Evolutionary conservation across 2,888 invertebrate genomes (phyloP).

Genomic region (Rutpela maculata): DNA sequence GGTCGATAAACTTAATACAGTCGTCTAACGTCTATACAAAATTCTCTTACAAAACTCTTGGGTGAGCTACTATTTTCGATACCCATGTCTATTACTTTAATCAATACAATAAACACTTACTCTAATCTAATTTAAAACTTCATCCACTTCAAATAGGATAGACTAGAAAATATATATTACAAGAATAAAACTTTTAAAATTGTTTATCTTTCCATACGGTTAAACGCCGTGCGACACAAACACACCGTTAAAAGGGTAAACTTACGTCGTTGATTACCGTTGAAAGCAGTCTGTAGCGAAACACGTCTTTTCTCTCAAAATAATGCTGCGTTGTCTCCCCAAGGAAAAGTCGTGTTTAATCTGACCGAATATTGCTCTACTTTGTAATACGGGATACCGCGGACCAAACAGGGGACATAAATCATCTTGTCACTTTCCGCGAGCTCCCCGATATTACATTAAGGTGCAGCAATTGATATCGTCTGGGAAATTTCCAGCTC

Average conservation of each 20-base stretch:
- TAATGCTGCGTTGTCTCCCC: conserved; percentile 50
- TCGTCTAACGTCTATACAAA: no score
- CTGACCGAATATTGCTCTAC: conserved; percentile 55
- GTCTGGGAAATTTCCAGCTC: conserved; percentile 51
- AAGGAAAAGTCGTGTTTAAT: conserved; percentile 57
- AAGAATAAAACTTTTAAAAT: no score
- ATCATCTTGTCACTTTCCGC: conserved; percentile 63
- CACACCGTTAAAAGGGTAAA: conserved; percentile 57
- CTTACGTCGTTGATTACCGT: conserved; percentile 59
- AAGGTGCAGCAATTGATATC: conserved; percentile 62
- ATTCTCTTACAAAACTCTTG: no score
- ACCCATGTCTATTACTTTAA: no score
- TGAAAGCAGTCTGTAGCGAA: conserved; percentile 52
- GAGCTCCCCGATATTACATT: conserved; percentile 60
- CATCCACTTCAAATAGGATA: no score
- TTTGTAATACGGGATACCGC: conserved; percentile 59
- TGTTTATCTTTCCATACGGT: background rate
- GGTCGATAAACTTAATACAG: no score
- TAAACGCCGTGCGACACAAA: conserved; percentile 38
- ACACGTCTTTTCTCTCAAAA: conserved; percentile 60
- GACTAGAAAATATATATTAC: no score
- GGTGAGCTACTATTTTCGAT: no score
- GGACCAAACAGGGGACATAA: conserved; percentile 62
- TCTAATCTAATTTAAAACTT: no score
- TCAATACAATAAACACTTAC: no score